Percentiles rank a stretch among this genome's conserved stretches.
Conservation (phyloP, 2,888 invertebrate species). For the Schrankia costaestrigalis region DNA sequence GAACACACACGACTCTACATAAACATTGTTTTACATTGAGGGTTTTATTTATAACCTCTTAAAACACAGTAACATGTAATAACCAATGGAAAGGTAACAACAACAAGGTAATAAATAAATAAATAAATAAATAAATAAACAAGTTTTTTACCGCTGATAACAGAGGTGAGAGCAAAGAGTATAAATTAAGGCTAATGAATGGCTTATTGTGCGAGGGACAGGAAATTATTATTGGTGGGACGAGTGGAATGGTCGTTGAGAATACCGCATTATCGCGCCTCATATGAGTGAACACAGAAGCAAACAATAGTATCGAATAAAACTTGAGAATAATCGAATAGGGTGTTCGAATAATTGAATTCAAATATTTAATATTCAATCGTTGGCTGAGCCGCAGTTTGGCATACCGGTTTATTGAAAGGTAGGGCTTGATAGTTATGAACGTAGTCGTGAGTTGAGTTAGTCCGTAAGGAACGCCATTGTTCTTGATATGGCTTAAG, state of each 20-base stretch:
- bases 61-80: constrained; percentile 38
- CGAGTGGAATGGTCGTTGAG: constrained; percentile 53
- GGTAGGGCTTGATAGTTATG: constrained; percentile 33
- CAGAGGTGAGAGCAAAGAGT: constrained; percentile 69
- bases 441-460: constrained; percentile 34
- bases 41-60: constrained; percentile 40
- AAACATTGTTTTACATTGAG: constrained; percentile 53
- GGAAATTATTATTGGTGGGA: constrained; percentile 73
- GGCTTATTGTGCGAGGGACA: constrained; percentile 73
- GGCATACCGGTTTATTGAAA: constrained; percentile 41
- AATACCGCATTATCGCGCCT: constrained; percentile 36
- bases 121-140: no score
- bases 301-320: constrained; percentile 1
- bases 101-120: no score
- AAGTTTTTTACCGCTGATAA: constrained; percentile 44
- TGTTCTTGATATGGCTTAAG: constrained; percentile 51
- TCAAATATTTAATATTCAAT: constrained; percentile 28
- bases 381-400: constrained; percentile 13
- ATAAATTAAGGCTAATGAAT: constrained; percentile 80
- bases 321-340: constrained; percentile 4
- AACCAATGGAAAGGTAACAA: constrained; percentile 27
- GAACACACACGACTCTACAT: constrained; percentile 40
- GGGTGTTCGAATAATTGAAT: constrained; percentile 19
- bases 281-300: constrained; percentile 6
- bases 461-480: constrained; percentile 36